These are phyloP conservation scores for Atlantisia rogersi DNA, from an alignment of 2,113 vertebrate species.

Conservation along the genomic window DNA sequence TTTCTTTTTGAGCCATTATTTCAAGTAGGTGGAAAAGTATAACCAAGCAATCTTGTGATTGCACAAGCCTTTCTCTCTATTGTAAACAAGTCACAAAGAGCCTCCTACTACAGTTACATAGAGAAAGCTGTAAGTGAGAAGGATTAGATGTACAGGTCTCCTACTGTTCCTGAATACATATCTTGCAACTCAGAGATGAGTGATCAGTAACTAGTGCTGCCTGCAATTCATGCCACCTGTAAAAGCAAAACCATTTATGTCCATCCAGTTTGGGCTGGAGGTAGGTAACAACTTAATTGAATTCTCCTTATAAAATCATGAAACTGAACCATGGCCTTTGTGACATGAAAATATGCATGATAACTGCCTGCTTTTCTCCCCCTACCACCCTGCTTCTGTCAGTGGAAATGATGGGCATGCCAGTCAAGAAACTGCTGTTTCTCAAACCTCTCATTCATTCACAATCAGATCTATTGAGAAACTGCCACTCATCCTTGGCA, in stretches of 20 bases:
- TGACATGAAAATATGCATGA: rapidly evolving
- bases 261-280: neutral
- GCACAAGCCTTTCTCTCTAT: neutral
- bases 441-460: neutral
- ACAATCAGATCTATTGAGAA: constrained; percentile 18
- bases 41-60: neutral
- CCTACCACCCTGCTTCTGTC: neutral
- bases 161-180: neutral
- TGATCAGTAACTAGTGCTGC: neutral
- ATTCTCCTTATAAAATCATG: neutral
- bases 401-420: neutral
- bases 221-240: neutral
- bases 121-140: neutral
- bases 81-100: constrained; percentile 14
- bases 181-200: neutral
- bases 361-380: neutral
- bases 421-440: neutral
- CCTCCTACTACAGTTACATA: neutral
- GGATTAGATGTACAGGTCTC: neutral
- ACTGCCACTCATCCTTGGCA: neutral
- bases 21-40: constrained; percentile 12
- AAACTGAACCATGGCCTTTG: neutral
- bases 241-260: neutral
- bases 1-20: neutral
- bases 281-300: neutral